Percentiles rank a stretch among this genome's conserved stretches.
These are phyloP conservation scores for Caenorhabditis sp. DNA, from an alignment of 2,888 invertebrate species.

Conservation along the genomic window DNA sequence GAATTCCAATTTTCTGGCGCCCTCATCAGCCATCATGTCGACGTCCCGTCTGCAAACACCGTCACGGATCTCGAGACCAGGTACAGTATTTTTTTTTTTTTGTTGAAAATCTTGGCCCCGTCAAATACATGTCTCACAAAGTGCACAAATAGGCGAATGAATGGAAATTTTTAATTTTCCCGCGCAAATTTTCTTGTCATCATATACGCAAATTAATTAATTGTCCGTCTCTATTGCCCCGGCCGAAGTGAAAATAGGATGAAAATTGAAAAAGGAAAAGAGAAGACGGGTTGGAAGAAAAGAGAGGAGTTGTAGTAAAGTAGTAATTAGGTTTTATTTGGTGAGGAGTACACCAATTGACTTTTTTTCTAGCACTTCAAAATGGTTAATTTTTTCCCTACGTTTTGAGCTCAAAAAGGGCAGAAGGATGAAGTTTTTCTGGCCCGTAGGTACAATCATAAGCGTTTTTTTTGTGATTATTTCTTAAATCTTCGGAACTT, in stretches of 20 bases:
- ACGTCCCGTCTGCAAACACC: background rate
- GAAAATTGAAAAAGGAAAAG: background rate
- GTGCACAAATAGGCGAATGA: background rate
- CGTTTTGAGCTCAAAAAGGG: too few relatives aligned
- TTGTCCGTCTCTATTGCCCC: background rate
- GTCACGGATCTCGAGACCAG: background rate
- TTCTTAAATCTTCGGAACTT: too few relatives aligned
- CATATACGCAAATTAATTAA: background rate
- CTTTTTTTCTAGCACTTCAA: background rate
- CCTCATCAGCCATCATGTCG: background rate
- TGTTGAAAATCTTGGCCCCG: background rate
- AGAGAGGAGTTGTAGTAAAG: background rate
- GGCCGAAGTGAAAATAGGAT: too few relatives aligned
- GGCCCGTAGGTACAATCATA: too few relatives aligned
- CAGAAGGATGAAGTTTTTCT: too few relatives aligned
- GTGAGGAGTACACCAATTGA: background rate
- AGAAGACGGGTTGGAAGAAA: background rate
- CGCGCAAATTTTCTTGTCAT: background rate
- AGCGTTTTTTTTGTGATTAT: too few relatives aligned
- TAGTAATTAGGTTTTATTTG: background rate
- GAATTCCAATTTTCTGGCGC: background rate
- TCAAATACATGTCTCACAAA: too few relatives aligned
- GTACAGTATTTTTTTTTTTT: background rate
- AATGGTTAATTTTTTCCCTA: too few relatives aligned
- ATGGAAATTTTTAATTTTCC: background rate